These are phyloP conservation scores for Conchocele bisecta DNA, from an alignment of 2,888 invertebrate genomes.

Conservation along the genomic window DNA sequence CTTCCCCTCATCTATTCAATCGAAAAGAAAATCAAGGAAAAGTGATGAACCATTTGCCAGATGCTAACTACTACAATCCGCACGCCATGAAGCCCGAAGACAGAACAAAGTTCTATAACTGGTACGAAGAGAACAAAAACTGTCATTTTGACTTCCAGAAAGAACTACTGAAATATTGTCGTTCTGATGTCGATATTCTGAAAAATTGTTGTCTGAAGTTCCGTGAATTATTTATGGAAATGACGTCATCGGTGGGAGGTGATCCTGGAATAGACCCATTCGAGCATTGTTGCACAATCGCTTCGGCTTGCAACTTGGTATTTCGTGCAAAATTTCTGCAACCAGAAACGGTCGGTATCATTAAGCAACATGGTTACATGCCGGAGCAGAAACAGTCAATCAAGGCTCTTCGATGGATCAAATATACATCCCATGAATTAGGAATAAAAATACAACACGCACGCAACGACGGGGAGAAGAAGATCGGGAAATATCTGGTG, in stretches of 20 bases:
- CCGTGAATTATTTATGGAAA: constrained; percentile 16
- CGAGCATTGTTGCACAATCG: constrained; percentile 38
- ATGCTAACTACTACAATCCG: constrained; percentile 29
- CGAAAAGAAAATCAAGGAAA: constrained; percentile 10
- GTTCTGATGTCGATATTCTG: constrained; percentile 36
- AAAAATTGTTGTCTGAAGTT: constrained; percentile 20
- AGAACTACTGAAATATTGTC: constrained; percentile 34
- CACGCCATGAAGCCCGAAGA: constrained; percentile 25
- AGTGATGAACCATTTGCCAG: constrained; percentile 8
- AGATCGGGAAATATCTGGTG: constrained; percentile 25
- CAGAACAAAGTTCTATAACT: constrained; percentile 15
- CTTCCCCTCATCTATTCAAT: constrained; percentile 39
- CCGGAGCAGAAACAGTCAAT: constrained; percentile 43
- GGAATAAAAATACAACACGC: constrained; percentile 23
- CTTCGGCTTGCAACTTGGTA: constrained; percentile 34
- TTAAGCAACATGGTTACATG: constrained; percentile 36
- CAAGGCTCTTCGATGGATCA: constrained; percentile 32
- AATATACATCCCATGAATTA: neutral
- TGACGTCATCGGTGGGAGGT: too few species aligned
- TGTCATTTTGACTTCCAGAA: constrained; percentile 26
- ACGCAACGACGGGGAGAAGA: constrained; percentile 28
- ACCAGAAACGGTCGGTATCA: constrained; percentile 27
- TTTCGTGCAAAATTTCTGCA: constrained; percentile 16
- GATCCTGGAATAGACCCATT: constrained; percentile 42
- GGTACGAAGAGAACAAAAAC: constrained; percentile 18